Conservation (phyloP, 2,113 vertebrate genomes). For the Xiphias gladius region DNA sequence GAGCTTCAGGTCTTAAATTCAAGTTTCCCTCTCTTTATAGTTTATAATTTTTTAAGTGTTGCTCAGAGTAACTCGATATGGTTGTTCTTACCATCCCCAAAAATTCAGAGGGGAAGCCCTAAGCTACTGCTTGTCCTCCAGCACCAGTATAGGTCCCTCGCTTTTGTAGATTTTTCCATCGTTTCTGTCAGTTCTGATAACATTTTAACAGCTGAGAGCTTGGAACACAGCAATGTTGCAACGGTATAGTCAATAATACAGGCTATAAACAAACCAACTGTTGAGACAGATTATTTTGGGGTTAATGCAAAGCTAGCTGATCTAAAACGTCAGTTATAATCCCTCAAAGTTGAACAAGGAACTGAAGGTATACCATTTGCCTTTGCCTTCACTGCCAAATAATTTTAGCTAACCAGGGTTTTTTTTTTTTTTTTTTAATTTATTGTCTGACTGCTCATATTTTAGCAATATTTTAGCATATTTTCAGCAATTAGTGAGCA, state of each 20-base stretch:
- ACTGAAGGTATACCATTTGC: neutral
- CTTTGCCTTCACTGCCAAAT: neutral
- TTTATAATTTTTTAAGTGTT: neutral
- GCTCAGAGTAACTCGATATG: neutral
- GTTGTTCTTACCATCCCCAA: neutral
- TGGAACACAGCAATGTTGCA: neutral
- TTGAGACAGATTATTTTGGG: neutral
- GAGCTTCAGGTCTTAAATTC: slow-evolving; percentile 15
- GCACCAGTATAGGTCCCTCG: neutral
- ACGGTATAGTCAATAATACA: neutral
- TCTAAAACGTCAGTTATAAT: neutral
- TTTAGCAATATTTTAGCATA: too few relatives aligned
- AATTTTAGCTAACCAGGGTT: neutral
- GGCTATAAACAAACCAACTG: neutral
- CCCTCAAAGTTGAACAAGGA: neutral
- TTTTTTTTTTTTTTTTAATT: too few relatives aligned
- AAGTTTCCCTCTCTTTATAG: slow-evolving; percentile 6
- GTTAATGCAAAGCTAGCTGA: neutral
- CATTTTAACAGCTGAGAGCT: neutral
- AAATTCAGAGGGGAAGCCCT: neutral
- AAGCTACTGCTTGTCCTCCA: neutral
- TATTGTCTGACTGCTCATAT: too few relatives aligned
- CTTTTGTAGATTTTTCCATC: neutral
- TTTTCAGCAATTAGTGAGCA: neutral
- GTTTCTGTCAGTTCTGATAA: neutral